Percentiles rank a stretch among this genome's conserved stretches.
Conservation (phyloP, 2,797 vertebrate genomes). For the Tokudaia muenninki region DNA sequence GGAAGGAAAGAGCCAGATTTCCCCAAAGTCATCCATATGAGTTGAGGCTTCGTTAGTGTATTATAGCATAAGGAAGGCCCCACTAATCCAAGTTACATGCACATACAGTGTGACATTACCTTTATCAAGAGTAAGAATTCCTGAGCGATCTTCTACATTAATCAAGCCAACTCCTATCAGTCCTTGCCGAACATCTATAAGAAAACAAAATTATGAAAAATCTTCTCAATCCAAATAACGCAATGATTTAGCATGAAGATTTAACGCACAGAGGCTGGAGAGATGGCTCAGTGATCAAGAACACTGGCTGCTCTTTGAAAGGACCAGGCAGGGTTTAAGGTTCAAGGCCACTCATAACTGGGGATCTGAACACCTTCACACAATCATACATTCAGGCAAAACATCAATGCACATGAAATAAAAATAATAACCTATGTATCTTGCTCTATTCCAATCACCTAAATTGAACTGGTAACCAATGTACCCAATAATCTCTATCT, state of each 20-base stretch:
- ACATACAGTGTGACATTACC: constrained; percentile 87
- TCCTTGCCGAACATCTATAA: constrained; percentile 95
- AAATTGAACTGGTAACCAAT: neutral
- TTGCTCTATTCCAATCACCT: neutral
- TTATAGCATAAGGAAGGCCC: neutral
- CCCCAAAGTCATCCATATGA: neutral
- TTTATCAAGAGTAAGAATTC: constrained; percentile 96
- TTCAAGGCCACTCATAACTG: neutral
- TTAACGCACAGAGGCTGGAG: neutral
- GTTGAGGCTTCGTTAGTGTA: neutral
- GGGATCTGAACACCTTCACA: neutral
- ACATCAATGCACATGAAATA: neutral
- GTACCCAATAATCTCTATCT: neutral
- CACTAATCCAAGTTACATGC: neutral
- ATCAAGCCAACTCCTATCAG: constrained; percentile 98
- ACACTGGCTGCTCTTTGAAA: neutral
- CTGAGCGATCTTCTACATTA: constrained; percentile 96
- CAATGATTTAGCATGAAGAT: neutral
- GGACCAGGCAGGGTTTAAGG: neutral
- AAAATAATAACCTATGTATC: neutral
- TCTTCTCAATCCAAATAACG: neutral
- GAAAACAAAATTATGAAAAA: constrained; percentile 34
- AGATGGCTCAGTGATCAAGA: neutral
- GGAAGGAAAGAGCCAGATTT: neutral
- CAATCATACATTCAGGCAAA: neutral